Evolutionary conservation across 2,797 vertebrate genomes (phyloP), one percentile per base, ranked within the genome.

Genomic region (Sandelia bainsii): DNA sequence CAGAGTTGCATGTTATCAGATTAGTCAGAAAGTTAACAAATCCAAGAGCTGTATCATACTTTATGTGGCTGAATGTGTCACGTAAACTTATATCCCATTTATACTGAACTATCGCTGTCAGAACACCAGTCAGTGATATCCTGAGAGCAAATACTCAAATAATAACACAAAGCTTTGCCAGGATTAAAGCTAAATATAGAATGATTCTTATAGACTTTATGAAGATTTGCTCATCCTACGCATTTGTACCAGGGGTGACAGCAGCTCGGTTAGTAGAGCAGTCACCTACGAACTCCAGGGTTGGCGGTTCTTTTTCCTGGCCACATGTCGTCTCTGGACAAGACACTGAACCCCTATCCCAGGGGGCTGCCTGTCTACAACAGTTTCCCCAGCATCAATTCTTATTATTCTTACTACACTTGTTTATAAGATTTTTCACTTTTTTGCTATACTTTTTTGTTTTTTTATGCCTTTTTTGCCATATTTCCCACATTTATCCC

Each of bases 1-100:
- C 19, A 6, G 42, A 58, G 51, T 59, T 65, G 16, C 40, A 20
- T 66, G 61, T 69, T 78, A 83, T 77, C 81, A 78, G 51, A 74
- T 75, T 60, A 58, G 62, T 77, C 58, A 67, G 44, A 61, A 16
- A 3, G 13, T 46, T 34, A 48, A 56, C 6, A 0, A 1, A 49
- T 23, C 17, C 19, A 25, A 48, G 44, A 58, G 49, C 42, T 29
- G 65, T 0, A 13, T 72, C 68, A 69, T 34, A 20, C 45, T 58
- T 20, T 16, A 51, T 52, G 19, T 49, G 22, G 14, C 40, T 40
- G 23, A 59, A 40, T 61, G 23, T 25, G 19, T 63, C 44, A 62
- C 20, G 34, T 0, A 51, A 42, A 42, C 40, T 14, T 1, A 46
- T 11, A 37, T 48, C 16, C 42, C 37, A 39, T 19, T 34, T 13